Evolutionary conservation across 1,140 invertebrate genomes (phyloP).

Genomic region (Pachypeltis micranthus): DNA sequence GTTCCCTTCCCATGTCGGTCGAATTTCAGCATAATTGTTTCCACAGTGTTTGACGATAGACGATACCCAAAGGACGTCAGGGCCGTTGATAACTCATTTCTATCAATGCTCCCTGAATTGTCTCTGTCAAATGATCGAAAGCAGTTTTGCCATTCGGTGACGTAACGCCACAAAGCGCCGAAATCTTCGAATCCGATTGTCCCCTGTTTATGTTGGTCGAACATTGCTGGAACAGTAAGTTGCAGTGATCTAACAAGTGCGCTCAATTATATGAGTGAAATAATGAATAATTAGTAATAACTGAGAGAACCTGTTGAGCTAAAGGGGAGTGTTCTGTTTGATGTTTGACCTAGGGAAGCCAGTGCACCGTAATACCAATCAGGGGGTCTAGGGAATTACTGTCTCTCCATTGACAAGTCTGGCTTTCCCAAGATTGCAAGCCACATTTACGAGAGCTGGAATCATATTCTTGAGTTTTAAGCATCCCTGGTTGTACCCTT

Average conservation of each 20-base stretch:
- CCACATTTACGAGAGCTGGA: too few relatives aligned
- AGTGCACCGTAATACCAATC: too few relatives aligned
- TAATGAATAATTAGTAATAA: not conserved
- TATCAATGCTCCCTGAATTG: conserved; percentile 91
- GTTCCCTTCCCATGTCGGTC: conserved; percentile 77
- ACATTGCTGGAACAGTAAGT: conserved; percentile 60
- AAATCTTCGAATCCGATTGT: conserved; percentile 93
- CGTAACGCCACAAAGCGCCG: conserved; percentile 91
- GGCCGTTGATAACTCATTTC: conserved; percentile 76
- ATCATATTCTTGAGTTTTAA: too few relatives aligned
- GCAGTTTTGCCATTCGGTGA: conserved; percentile 95
- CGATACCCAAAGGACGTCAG: conserved; percentile 86
- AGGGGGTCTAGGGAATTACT: too few relatives aligned
- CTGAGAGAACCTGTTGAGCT: too few relatives aligned
- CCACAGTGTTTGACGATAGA: conserved; percentile 71
- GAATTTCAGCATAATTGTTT: conserved; percentile 81
- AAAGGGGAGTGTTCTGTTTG: too few relatives aligned
- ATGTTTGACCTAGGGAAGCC: too few relatives aligned
- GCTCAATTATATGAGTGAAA: not conserved
- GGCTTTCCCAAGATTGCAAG: too few relatives aligned
- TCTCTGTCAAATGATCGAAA: conserved; percentile 91
- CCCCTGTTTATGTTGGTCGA: conserved; percentile 82
- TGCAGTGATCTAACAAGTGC: not conserved
- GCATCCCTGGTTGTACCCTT: too few relatives aligned
- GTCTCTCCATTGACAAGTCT: too few relatives aligned